These are phyloP conservation scores for Microctonus hyperodae DNA, from an alignment of 2,888 invertebrate genomes.

Conservation along the genomic window DNA sequence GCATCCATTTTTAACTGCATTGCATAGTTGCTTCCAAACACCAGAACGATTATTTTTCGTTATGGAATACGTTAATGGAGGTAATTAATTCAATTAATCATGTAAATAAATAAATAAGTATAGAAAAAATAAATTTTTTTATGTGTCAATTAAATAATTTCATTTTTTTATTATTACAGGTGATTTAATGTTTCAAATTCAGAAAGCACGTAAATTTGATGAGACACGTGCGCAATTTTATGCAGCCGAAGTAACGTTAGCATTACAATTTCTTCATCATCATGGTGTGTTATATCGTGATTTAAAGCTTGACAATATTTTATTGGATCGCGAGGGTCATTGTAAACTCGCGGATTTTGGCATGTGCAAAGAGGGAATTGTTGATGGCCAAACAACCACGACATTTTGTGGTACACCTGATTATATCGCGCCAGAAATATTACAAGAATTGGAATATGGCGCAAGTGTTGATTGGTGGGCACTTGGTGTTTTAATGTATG, in stretches of 20 bases:
- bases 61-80: constrained; percentile 99
- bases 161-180: constrained; percentile 59
- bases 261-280: constrained; percentile 94
- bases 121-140: constrained; percentile 3
- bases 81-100: constrained; percentile 38
- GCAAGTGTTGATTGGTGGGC: constrained; percentile 97
- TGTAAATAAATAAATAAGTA: neutral
- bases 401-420: constrained; percentile 99
- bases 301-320: constrained; percentile 97
- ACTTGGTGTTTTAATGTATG: constrained; percentile 96
- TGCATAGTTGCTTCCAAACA: constrained; percentile 98
- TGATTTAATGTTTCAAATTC: constrained; percentile 99
- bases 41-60: constrained; percentile 96
- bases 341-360: constrained; percentile 96
- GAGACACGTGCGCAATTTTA: constrained; percentile 95
- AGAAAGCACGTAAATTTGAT: constrained; percentile 97
- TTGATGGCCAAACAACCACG: constrained; percentile 83
- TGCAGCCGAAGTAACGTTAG: constrained; percentile 97
- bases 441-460: constrained; percentile 91
- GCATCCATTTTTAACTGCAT: constrained; percentile 96
- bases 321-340: constrained; percentile 94
- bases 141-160: neutral
- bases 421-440: constrained; percentile 98
- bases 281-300: constrained; percentile 99
- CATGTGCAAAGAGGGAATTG: constrained; percentile 97